Percentiles rank a stretch among this genome's conserved stretches.
Conservation (phyloP, 2,888 invertebrate species). For the Adineta ricciae region DNA sequence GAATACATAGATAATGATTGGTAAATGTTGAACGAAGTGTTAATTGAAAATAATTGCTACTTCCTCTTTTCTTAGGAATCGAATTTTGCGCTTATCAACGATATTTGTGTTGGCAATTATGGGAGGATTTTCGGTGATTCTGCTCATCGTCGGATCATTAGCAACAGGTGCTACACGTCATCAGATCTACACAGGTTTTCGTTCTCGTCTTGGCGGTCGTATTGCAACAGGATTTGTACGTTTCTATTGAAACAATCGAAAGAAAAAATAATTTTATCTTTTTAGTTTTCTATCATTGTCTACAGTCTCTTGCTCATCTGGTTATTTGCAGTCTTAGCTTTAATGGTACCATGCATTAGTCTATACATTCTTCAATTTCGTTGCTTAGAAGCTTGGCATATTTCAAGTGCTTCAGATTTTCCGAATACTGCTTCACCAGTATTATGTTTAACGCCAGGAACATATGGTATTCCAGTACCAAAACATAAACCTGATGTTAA, state of each 20-base stretch:
- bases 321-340: slow-evolving; percentile 14
- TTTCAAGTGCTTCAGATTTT: background rate
- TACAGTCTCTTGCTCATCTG: slow-evolving; percentile 28
- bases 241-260: background rate
- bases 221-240: slow-evolving; percentile 31
- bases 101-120: slow-evolving; percentile 30
- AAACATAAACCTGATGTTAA: slow-evolving; percentile 14
- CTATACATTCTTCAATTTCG: slow-evolving; percentile 28
- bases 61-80: too few relatives aligned
- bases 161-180: slow-evolving; percentile 32
- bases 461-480: slow-evolving; percentile 26
- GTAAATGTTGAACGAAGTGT: background rate
- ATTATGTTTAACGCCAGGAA: slow-evolving; percentile 24
- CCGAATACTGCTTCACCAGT: background rate
- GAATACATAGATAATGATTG: slow-evolving; percentile 22
- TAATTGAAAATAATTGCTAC: too few relatives aligned
- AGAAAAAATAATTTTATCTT: background rate
- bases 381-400: background rate
- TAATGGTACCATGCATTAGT: slow-evolving; percentile 28
- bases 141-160: slow-evolving; percentile 30
- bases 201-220: slow-evolving; percentile 27
- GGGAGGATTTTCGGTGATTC: slow-evolving; percentile 27
- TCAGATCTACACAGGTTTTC: slow-evolving; percentile 32
- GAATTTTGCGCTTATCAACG: slow-evolving; percentile 9
- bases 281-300: slow-evolving; percentile 29